Conservation (phyloP, 1,140 invertebrate species). For the Euwallacea similis region DNA sequence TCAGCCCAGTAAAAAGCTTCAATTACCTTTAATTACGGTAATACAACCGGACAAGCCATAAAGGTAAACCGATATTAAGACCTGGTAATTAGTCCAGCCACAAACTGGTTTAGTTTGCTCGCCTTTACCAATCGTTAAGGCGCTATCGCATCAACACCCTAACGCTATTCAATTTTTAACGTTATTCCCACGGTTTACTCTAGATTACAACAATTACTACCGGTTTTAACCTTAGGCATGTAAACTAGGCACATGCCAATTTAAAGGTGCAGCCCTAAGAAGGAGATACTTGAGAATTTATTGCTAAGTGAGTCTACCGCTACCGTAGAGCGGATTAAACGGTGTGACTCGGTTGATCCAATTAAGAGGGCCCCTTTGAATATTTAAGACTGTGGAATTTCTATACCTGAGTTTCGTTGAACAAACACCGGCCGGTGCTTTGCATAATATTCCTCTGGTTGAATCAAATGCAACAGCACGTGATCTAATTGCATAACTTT, state of each 20-base stretch:
- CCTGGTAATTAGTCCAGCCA: slow-evolving; percentile 31
- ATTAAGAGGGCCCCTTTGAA: slow-evolving; percentile 18
- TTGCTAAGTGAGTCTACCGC: background rate
- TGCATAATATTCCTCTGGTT: slow-evolving; percentile 6
- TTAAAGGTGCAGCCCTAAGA: no score
- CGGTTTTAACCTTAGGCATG: background rate
- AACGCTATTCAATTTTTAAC: no score
- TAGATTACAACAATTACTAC: background rate
- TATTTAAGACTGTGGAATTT: slow-evolving; percentile 25
- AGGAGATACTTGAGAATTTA: background rate
- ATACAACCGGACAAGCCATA: slow-evolving; percentile 35
- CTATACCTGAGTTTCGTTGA: slow-evolving; percentile 18
- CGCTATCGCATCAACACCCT: background rate
- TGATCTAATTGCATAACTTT: no score
- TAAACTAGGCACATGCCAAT: background rate
- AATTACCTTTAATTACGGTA: slow-evolving; percentile 36
- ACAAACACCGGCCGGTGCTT: slow-evolving; percentile 9
- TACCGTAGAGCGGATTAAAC: slow-evolving; percentile 7
- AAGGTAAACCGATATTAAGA: slow-evolving; percentile 37
- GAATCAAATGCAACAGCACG: no score
- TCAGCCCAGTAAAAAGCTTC: slow-evolving; percentile 28
- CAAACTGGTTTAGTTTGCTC: slow-evolving; percentile 26
- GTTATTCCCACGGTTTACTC: background rate
- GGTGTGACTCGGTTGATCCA: slow-evolving; percentile 7
- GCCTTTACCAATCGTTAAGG: background rate